A percentile compares a stretch with the other conserved stretches of the same genome.
phyloP scores from a whole-genome alignment of 2,888 invertebrate species.

The Fabriciana adippe region DNA sequence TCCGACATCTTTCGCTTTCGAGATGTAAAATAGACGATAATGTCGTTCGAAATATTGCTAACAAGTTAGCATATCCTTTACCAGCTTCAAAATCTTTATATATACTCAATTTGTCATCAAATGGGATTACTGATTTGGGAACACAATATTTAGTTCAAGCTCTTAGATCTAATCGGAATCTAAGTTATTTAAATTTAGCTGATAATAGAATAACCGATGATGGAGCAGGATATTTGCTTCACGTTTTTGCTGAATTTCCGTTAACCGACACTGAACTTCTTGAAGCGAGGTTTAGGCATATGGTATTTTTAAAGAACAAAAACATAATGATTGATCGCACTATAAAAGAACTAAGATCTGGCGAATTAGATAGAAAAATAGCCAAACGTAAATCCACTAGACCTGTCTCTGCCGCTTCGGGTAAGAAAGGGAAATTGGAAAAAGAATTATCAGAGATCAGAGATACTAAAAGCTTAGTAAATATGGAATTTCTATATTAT shows the following conservation, averaged over 20 bases:
- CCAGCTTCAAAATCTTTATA: constrained; percentile 53
- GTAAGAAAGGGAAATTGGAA: constrained; percentile 45
- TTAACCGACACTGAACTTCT: constrained; percentile 52
- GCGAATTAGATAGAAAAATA: constrained; percentile 44
- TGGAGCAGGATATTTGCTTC: constrained; percentile 50
- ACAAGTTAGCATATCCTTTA: constrained; percentile 44
- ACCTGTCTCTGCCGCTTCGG: constrained; percentile 21
- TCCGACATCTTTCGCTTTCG: constrained; percentile 55
- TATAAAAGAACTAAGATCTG: constrained; percentile 43
- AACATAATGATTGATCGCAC: constrained; percentile 42
- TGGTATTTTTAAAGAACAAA: constrained; percentile 50
- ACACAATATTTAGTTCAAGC: constrained; percentile 49
- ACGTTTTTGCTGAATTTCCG: constrained; percentile 50
- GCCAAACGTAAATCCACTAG: constrained; percentile 41
- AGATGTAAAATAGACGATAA: constrained; percentile 57
- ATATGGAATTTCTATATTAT: constrained; percentile 41
- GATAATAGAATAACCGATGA: constrained; percentile 57
- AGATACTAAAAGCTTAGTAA: constrained; percentile 40
- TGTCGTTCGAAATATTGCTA: constrained; percentile 49
- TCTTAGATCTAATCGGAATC: constrained; percentile 54
- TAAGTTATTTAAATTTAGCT: constrained; percentile 59
- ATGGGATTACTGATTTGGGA: constrained; percentile 60
- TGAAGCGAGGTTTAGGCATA: constrained; percentile 41
- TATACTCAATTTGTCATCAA: constrained; percentile 58
- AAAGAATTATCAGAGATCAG: constrained; percentile 43